These are phyloP conservation scores for Operophtera brumata DNA, from an alignment of 2,888 invertebrate genomes.

Conservation along the genomic window DNA sequence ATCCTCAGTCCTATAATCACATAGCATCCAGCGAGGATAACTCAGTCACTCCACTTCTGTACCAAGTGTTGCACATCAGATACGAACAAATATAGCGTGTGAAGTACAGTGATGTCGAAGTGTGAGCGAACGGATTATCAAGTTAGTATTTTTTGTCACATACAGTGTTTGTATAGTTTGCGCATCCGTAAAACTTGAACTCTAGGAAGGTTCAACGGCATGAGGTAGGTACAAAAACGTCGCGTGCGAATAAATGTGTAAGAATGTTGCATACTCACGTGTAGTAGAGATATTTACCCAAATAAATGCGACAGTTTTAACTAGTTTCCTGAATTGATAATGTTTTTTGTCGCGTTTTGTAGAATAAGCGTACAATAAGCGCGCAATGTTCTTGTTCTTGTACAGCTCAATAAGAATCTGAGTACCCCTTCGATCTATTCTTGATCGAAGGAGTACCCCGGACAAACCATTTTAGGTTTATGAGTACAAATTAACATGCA, in stretches of 20 bases:
- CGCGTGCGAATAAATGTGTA: slow-evolving; percentile 15
- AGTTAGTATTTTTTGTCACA: slow-evolving; percentile 25
- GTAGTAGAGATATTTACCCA: slow-evolving; percentile 1
- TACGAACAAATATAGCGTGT: slow-evolving; percentile 7
- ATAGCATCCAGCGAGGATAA: slow-evolving; percentile 24
- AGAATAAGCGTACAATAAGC: not conserved
- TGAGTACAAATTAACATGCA: no score
- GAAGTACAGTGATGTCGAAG: slow-evolving; percentile 20
- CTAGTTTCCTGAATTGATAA: slow-evolving; percentile 2
- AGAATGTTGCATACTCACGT: slow-evolving; percentile 3
- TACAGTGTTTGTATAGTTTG: not conserved
- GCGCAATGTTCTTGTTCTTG: no score
- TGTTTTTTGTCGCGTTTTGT: slow-evolving; percentile 1
- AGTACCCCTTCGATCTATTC: no score
- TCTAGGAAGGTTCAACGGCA: slow-evolving; percentile 22
- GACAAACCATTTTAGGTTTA: no score
- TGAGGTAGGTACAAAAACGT: slow-evolving; percentile 21
- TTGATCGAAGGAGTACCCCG: no score
- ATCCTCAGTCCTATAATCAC: slow-evolving; percentile 36
- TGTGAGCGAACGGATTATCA: slow-evolving; percentile 18
- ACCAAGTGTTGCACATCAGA: slow-evolving; percentile 9
- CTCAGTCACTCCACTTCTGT: slow-evolving; percentile 24
- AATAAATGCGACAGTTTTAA: not conserved
- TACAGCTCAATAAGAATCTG: no score
- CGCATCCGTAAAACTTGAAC: not conserved